These are phyloP conservation scores for Helogale parvula DNA, from an alignment of 2,113 vertebrate genomes.

Conservation along the genomic window DNA sequence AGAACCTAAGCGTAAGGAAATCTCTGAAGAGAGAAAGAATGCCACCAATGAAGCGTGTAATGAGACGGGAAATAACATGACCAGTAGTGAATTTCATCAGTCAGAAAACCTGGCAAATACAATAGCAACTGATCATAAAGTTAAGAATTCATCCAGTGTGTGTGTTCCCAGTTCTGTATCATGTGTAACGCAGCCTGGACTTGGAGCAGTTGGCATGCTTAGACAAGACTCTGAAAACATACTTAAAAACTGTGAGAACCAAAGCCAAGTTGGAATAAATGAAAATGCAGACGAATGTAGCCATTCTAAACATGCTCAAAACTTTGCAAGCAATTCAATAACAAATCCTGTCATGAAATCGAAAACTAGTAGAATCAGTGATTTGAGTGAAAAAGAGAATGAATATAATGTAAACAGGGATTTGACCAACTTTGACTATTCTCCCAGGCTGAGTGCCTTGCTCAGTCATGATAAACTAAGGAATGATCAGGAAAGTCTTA, in stretches of 20 bases:
- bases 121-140: constrained; percentile 1
- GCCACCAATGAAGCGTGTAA: constrained; percentile 24
- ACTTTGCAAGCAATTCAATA: constrained; percentile 44
- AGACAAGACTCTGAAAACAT: constrained; percentile 41
- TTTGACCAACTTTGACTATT: constrained; percentile 57
- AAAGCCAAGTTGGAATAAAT: constrained; percentile 48
- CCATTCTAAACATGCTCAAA: constrained; percentile 28
- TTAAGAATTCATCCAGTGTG: not conserved
- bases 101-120: constrained; percentile 14
- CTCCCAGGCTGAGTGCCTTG: constrained; percentile 66
- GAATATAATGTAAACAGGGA: not conserved
- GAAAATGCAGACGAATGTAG: not conserved
- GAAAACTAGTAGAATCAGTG: not conserved
- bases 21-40: not conserved
- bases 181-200: not conserved
- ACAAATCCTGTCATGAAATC: constrained; percentile 37
- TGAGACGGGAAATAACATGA: constrained; percentile 42
- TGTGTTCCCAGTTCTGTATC: not conserved
- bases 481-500: constrained; percentile 32
- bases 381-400: not conserved
- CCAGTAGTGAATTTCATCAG: not conserved
- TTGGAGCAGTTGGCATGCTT: not conserved
- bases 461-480: constrained; percentile 65
- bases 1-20: constrained; percentile 38
- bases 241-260: not conserved